Evolutionary conservation across 64 coral and sea anemone genomes (phyloP), one percentile per base, ranked within the genome.

Genomic region (Dendronephthya gigantea): DNA sequence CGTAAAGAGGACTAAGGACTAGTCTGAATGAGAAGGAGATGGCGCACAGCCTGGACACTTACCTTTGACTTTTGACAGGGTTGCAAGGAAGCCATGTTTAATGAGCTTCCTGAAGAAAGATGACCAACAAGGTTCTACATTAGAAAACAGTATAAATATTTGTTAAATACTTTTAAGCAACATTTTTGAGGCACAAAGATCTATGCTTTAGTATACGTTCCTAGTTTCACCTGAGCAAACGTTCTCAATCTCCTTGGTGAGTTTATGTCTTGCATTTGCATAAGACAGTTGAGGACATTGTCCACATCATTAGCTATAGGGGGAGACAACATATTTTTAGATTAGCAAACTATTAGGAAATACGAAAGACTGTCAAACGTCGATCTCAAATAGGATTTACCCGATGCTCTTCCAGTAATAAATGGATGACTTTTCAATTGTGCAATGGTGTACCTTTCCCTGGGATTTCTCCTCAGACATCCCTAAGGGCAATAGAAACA

Each of bases 241-340:
- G 55, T 27, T 62, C 55, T 62, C 16, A 62, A 22, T 27, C 17
- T 62, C 25, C 55, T 19, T n/a, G 55, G 55, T 5, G 55, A 62
- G 19, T 62, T 13, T 7, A 62, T 27, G 25, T 62, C 55, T 62
- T n/a, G 55, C 55, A 62, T 62, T 62, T 62, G 19, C 55, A 62
- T 62, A 16, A 62, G 19, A 62, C 4, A 62, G 25, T 62, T 62
- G 55, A 5, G 25, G 7, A 62, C 6, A 62, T 62, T 62, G 17
- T 62, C 55, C 55, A 62, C 55, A 62, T 62, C 55, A 22, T 62
- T 62, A 62, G 55, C 55, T 62, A 62, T n/a, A n/a, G n/a, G n/a
- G n/a, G n/a, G n/a, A n/a, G n/a, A n/a, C n/a, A n/a, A n/a, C n/a
- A n/a, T n/a, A n/a, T n/a, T n/a, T n/a, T n/a, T n/a, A n/a, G n/a